Evolutionary conservation across 35 echinoderm and acorn worm genomes (phyloP), one percentile per base, ranked within the genome.

Genomic region (Ophioderma brevispina): DNA sequence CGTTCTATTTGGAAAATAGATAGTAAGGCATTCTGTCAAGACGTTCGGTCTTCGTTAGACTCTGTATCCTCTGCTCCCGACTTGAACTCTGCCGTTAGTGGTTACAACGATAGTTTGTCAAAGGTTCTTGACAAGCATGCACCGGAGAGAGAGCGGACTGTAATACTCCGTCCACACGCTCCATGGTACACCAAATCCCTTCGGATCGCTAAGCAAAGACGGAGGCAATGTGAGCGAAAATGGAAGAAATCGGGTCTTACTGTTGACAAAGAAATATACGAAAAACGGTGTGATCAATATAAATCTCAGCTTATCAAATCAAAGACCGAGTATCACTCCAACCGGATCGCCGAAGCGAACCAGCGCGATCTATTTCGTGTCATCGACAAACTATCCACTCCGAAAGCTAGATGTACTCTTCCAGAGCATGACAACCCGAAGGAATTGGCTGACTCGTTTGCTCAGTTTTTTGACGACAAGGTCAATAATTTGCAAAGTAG

Each of bases 161-260:
- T 90, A 43, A 84, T 36, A 10, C 79, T 90, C 0, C 79, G 89
- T 31, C 89, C 89, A 76, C 79, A 90, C 39, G 80, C 89, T 13
- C 86, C 86, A 31, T 90, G 89, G 80, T 90, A 84, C 14, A 84
- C 82, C 5, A 13, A 85, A 32, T 31, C 35, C 6, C 82, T 86
- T 36, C 39, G 70, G 28, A 31, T 46, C n/a, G 90, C 90, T 14
- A 92, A 92, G 46, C 81, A 87, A 40, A 46, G 55, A 37, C 13
- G 84, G 35, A 86, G 90, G 36, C 38, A 40, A 4, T 77, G 34
- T 33, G 82, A 92, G 55, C 38, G 83, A 35, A 78, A 77, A 87
- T 32, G 31, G 32, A 28, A 3, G 32, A 85, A 85, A 77, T 64
- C 39, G 5, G 30, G 23, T 25, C 55, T 91, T 32, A 33, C 36